These are phyloP conservation scores for Aselliscus stoliczkanus DNA, from an alignment of 2,797 vertebrate genomes.

Conservation along the genomic window DNA sequence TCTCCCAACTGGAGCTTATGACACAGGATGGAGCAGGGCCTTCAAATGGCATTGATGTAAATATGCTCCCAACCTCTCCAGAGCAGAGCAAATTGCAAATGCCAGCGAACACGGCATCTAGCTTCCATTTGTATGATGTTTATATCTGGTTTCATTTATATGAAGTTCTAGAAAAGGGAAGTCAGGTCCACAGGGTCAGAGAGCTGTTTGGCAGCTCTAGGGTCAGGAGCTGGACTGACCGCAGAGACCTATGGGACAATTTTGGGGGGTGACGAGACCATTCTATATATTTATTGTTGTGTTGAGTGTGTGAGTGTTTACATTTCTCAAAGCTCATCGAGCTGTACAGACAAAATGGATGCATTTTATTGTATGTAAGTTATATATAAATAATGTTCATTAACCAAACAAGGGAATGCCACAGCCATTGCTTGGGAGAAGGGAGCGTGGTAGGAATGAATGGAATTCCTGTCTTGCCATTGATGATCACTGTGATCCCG, in stretches of 20 bases:
- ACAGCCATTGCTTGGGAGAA: background rate
- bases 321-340: background rate
- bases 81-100: rapidly evolving
- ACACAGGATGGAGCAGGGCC: background rate
- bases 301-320: background rate
- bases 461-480: rapidly evolving
- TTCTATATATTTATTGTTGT: background rate
- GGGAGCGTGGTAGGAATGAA: too few relatives aligned
- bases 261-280: background rate
- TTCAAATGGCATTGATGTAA: rapidly evolving
- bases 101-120: rapidly evolving
- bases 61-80: rapidly evolving
- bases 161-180: background rate
- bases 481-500: rapidly evolving
- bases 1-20: background rate
- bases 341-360: background rate
- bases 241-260: rapidly evolving
- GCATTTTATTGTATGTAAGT: too few relatives aligned
- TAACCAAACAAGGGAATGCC: too few relatives aligned
- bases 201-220: rapidly evolving
- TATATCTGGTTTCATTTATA: too few relatives aligned
- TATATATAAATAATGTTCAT: too few relatives aligned
- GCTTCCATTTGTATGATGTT: rapidly evolving
- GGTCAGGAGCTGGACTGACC: background rate
- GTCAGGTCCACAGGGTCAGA: background rate